A percentile compares a stretch with the other conserved stretches of the same genome.
phyloP scores from a whole-genome alignment of 2,888 invertebrate genomes.

The Dichetophora obliterata region DNA sequence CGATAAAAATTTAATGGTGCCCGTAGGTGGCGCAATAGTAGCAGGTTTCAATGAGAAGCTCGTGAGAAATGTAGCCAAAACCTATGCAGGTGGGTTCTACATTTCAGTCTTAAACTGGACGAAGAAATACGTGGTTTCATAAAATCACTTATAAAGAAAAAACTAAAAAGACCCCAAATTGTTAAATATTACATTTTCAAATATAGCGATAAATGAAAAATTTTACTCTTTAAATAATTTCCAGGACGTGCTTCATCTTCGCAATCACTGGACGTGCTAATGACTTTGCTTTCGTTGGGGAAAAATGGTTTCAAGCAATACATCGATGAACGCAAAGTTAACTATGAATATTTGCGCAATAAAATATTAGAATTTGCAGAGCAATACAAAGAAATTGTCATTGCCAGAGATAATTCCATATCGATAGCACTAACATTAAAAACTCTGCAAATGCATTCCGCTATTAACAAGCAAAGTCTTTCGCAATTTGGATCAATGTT shows the following conservation, averaged over 20 bases:
- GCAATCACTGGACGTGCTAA: slow-evolving; percentile 81
- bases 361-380: slow-evolving; percentile 73
- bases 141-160: too few relatives aligned
- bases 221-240: not conserved
- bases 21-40: slow-evolving; percentile 85
- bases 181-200: too few relatives aligned
- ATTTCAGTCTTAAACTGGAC: too few relatives aligned
- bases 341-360: slow-evolving; percentile 75
- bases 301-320: slow-evolving; percentile 75
- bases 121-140: too few relatives aligned
- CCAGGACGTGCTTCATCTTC: slow-evolving; percentile 79
- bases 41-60: slow-evolving; percentile 77
- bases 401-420: slow-evolving; percentile 78
- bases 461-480: slow-evolving; percentile 43
- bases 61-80: slow-evolving; percentile 76
- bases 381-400: slow-evolving; percentile 73
- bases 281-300: slow-evolving; percentile 81
- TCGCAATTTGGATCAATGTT: slow-evolving; percentile 77
- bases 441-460: slow-evolving; percentile 54
- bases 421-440: slow-evolving; percentile 74
- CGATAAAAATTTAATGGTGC: slow-evolving; percentile 87
- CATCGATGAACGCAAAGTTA: slow-evolving; percentile 74
- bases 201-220: too few relatives aligned
- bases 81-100: slow-evolving; percentile 74
- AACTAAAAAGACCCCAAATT: too few relatives aligned